Base-by-base conservation (phyloP, 2,888 invertebrate genomes). In the Heliconius cydno region DNA sequence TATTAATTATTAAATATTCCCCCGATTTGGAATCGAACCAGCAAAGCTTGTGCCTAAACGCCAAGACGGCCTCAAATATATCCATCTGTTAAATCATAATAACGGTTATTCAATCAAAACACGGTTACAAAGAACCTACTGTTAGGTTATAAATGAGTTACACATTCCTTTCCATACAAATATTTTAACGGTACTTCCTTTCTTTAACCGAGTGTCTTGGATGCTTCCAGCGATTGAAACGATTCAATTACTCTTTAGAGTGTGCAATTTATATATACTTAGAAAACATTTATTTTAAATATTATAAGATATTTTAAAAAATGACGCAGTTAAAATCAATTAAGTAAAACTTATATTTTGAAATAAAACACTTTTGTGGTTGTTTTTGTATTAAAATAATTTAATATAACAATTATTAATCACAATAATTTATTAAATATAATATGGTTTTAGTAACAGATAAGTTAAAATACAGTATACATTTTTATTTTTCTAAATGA, bases 151-250 rank as follows among this genome's bases (percentile, higher is more conserved):
- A 70, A 70, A 70, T 41, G 70, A 70, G 70, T 70, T 25, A 68
- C 38, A 68, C 70, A 70, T 70, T 70, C 70, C 70, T 70, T 70
- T 70, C 70, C 70, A 70, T 70, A 70, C 70, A 70, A 70, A 46
- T 70, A 70, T 70, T 7, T 70, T 46, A 70, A 70, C 70, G 70
- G 70, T 70, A 70, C 41, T 25, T 12, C 25, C 70, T 70, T 70
- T 70, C 25, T 70, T 70, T 46, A 25, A 15, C 6, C 41, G 15
- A 68, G 38, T 25, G 25, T 68, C 12, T 68, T 70, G 7, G 41
- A 25, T 25, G 25, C 25, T 15, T 65, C 15, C 15, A 25, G n/a
- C 68, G n/a, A 41, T 68, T 60, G 5, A 12, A 68, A 38, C 41
- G n/a, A 38, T 41, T 63, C 63, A 63, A 63, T 63, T 65, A 65